Conservation (phyloP, 2,888 invertebrate genomes). For the Operophtera brumata region DNA sequence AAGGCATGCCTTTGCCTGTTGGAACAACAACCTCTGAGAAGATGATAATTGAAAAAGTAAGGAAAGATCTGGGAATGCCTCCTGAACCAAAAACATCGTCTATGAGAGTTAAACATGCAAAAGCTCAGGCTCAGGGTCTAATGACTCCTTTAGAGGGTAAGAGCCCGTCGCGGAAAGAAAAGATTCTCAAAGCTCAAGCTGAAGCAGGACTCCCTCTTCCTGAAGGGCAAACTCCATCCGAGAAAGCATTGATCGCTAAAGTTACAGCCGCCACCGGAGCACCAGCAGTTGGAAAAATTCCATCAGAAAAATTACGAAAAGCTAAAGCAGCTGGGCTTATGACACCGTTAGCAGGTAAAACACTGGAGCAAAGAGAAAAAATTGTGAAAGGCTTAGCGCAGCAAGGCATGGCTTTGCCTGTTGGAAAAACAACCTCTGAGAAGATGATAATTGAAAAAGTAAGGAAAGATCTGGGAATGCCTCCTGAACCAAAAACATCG, state of each 20-base stretch:
- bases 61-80: conserved; percentile 30
- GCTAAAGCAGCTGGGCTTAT: conserved; percentile 30
- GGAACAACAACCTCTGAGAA: conserved; percentile 38
- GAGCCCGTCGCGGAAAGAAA: too few relatives aligned
- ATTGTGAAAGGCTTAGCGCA: conserved; percentile 34
- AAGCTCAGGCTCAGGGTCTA: conserved; percentile 32
- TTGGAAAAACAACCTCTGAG: conserved; percentile 39
- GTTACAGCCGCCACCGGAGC: conserved; percentile 41
- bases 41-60: conserved; percentile 30
- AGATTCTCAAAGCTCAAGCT: too few relatives aligned
- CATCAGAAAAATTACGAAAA: conserved; percentile 33
- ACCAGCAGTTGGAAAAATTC: conserved; percentile 8
- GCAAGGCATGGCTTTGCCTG: conserved; percentile 39
- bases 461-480: conserved; percentile 38
- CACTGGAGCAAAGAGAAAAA: conserved; percentile 34
- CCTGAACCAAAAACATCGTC: conserved; percentile 32
- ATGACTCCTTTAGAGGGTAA: conserved; percentile 37
- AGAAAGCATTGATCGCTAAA: conserved; percentile 45
- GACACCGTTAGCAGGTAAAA: conserved; percentile 35
- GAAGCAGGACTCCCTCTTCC: too few relatives aligned
- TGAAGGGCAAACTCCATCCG: conserved; percentile 35
- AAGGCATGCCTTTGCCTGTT: conserved; percentile 36
- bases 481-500: conserved; percentile 34
- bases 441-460: conserved; percentile 37
- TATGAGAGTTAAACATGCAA: conserved; percentile 35